Base-by-base conservation (phyloP, 2,797 vertebrate species). In the Prionace glauca region DNA sequence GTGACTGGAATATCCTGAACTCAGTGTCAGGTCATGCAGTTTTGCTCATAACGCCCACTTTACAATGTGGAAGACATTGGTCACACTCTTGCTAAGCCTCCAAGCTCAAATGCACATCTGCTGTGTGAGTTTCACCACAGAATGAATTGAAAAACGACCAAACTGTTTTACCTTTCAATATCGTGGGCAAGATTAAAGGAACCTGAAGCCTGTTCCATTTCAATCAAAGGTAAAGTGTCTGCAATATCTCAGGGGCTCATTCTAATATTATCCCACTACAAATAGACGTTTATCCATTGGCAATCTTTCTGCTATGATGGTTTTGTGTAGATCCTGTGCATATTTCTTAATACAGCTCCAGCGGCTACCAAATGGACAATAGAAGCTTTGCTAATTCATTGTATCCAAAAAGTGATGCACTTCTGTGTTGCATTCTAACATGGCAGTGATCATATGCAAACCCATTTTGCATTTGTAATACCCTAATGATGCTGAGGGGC, bases 21-120 rank as follows among this genome's bases (percentile, higher is more conserved):
- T 74, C 69, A 26, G 20, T 50, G 56, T 4, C 72, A 14, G 67
- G 41, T 32, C 93, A 26, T 41, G 22, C n/a, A 41, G n/a, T 65
- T 92, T 69, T 69, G n/a, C 69, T 92, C 20, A 12, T 41, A 50
- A 56, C 69, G 69, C n/a, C 36, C 41, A 94, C 93, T 74, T 74
- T 67, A 72, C 67, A 71, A 56, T 94, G 69, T 94, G 93, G 93
- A 74, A 94, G 93, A 24, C 69, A 92, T 92, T 92, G 90, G 90
- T 92, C 65, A 56, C 93, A 94, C 93, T 94, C 45, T 74, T 45
- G 69, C 93, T 56, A 32, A 72, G 93, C 45, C 45, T 94, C 1
- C 93, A 50, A 94, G 67, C 69, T 74, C 41, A 94, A 74, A 56
- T 1, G 29, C 26, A 72, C 93, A 72, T 72, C 93, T 74, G 69